These are phyloP conservation scores for Tachysurus vachellii DNA, from an alignment of 2,113 vertebrate species.

Conservation along the genomic window DNA sequence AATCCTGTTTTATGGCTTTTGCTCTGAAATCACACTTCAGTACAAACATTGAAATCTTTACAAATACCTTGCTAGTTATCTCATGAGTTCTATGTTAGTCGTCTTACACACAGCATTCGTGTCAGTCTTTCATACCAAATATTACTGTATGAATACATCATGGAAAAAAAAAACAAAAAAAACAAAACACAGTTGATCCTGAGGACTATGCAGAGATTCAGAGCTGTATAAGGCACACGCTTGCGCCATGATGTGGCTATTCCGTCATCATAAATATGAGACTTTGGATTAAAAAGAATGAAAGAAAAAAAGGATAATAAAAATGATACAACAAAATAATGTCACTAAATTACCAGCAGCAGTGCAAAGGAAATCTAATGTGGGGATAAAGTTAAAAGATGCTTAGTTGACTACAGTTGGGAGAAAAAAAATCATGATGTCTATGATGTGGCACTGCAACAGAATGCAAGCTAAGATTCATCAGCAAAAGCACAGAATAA, in stretches of 20 bases:
- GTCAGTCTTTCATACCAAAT: neutral
- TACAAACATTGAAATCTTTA: neutral
- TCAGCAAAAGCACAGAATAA: neutral
- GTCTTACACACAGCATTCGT: neutral
- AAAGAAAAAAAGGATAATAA: neutral
- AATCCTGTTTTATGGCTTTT: conserved; percentile 50
- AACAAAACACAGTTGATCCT: conserved; percentile 15
- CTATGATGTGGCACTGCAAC: neutral
- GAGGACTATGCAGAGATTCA: conserved; percentile 24
- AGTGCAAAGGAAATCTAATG: conserved; percentile 10
- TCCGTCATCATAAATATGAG: conserved; percentile 8
- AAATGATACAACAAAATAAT: neutral
- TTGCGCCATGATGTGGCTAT: neutral
- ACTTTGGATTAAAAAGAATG: neutral
- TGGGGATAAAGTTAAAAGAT: neutral
- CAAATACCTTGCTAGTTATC: neutral
- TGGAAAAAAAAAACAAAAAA: neutral
- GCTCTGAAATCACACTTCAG: conserved; percentile 20
- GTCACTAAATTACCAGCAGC: neutral
- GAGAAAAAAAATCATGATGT: neutral
- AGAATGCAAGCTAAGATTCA: neutral
- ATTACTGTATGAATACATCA: neutral
- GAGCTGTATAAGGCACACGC: conserved; percentile 36
- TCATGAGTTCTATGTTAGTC: neutral
- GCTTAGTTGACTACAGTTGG: neutral